Conservation (phyloP, 2,888 invertebrate genomes). For the Balanococcus diminutus region DNA sequence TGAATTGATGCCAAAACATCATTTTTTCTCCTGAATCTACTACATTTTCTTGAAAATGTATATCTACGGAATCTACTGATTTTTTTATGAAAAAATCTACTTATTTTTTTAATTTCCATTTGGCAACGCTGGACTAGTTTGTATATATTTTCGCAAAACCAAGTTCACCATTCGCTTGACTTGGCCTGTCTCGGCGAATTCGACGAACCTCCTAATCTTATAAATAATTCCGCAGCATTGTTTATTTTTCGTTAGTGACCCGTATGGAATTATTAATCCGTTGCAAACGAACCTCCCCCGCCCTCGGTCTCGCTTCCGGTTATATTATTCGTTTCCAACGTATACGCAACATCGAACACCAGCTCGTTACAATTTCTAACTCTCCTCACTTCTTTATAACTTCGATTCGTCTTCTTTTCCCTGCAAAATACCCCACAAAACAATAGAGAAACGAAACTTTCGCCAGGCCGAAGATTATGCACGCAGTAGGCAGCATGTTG, state of each 20-base stretch:
- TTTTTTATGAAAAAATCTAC: too few relatives aligned
- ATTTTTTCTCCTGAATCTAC: too few relatives aligned
- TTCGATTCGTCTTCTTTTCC: neutral
- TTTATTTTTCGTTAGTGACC: slow-evolving; percentile 5
- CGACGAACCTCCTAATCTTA: neutral
- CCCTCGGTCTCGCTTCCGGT: too few relatives aligned
- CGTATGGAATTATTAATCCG: neutral
- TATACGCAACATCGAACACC: neutral
- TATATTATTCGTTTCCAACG: neutral
- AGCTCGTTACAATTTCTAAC: neutral
- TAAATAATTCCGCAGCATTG: neutral
- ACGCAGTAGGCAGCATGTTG: neutral
- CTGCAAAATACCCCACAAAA: too few relatives aligned
- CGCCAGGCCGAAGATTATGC: neutral
- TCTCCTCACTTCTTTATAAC: neutral
- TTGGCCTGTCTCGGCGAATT: neutral
- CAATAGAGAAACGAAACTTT: neutral
- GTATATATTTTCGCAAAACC: neutral
- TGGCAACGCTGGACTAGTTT: too few relatives aligned
- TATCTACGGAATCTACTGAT: too few relatives aligned
- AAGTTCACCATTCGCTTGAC: neutral
- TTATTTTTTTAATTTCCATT: too few relatives aligned
- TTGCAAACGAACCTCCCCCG: neutral
- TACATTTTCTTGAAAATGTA: too few relatives aligned
- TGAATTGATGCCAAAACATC: too few relatives aligned